These are phyloP conservation scores for Dolichomitus sp. DNA, from an alignment of 2,888 invertebrate genomes.

Conservation along the genomic window DNA sequence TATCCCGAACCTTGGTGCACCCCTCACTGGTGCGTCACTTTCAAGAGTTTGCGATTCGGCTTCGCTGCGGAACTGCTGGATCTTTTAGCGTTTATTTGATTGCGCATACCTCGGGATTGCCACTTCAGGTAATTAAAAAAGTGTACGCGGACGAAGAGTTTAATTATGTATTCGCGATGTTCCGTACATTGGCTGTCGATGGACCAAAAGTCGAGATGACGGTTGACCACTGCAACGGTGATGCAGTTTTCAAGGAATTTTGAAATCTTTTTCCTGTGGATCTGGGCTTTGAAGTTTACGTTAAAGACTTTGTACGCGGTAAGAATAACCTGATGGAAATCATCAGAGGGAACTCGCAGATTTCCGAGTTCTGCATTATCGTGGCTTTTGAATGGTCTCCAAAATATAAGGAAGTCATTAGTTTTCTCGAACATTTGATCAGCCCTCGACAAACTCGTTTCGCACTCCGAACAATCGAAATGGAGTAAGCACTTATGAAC, in stretches of 20 bases:
- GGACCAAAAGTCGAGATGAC: no score
- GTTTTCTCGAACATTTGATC: background rate
- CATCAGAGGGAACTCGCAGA: constrained; percentile 39
- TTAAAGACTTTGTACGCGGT: constrained; percentile 14
- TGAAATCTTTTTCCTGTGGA: background rate
- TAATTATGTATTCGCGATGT: no score
- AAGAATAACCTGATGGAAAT: constrained; percentile 21
- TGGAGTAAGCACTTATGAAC: background rate
- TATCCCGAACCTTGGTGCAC: no score
- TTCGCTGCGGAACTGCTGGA: no score
- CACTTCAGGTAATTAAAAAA: no score
- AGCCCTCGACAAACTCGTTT: background rate
- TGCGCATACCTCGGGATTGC: no score
- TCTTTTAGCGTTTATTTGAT: no score
- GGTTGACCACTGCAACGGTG: background rate
- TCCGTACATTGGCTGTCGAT: no score
- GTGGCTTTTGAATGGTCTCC: constrained; percentile 14
- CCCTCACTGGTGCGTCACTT: background rate
- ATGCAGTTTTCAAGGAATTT: background rate
- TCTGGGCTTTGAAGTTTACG: background rate
- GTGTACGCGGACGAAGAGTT: no score
- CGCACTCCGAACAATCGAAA: background rate
- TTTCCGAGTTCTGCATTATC: constrained; percentile 28
- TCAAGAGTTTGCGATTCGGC: no score
- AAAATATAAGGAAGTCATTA: constrained; percentile 45